Evolutionary conservation across 2,888 invertebrate species (phyloP).

Genomic region (Spodoptera picta): DNA sequence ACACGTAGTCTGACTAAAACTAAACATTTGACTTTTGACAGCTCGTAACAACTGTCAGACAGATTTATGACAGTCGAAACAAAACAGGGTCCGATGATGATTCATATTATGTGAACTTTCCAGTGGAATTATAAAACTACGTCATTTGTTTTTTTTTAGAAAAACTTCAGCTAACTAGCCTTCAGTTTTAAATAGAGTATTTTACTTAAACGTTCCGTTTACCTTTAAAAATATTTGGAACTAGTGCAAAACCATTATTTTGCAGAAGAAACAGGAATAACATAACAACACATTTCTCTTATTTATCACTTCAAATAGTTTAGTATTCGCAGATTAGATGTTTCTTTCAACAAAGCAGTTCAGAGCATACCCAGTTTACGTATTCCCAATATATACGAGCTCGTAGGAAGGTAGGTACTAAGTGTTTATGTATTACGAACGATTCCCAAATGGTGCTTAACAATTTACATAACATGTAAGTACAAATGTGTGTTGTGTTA

Average conservation of each 20-base stretch:
- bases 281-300: neutral
- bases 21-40: too few species aligned
- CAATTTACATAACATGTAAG: constrained; percentile 51
- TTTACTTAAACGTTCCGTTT: neutral
- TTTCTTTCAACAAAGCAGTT: constrained; percentile 35
- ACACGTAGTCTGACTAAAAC: too few species aligned
- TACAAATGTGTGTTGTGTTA: constrained; percentile 44
- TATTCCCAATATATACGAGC: constrained; percentile 36
- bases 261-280: neutral
- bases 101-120: too few species aligned
- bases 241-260: constrained; percentile 1
- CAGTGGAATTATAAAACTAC: too few species aligned
- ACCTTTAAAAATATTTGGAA: constrained; percentile 15
- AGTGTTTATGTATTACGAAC: constrained; percentile 50
- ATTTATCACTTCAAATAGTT: constrained; percentile 5
- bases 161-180: too few species aligned
- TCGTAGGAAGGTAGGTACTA: constrained; percentile 16
- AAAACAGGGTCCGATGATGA: neutral
- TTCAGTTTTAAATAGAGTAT: neutral
- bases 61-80: too few species aligned
- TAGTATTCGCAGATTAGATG: constrained; percentile 24
- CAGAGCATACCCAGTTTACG: constrained; percentile 35
- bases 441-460: constrained; percentile 50
- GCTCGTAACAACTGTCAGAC: too few species aligned
- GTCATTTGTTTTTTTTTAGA: too few species aligned